phyloP scores from a whole-genome alignment of 2,113 vertebrate species.

The Campylorhamphus procurvoides region DNA sequence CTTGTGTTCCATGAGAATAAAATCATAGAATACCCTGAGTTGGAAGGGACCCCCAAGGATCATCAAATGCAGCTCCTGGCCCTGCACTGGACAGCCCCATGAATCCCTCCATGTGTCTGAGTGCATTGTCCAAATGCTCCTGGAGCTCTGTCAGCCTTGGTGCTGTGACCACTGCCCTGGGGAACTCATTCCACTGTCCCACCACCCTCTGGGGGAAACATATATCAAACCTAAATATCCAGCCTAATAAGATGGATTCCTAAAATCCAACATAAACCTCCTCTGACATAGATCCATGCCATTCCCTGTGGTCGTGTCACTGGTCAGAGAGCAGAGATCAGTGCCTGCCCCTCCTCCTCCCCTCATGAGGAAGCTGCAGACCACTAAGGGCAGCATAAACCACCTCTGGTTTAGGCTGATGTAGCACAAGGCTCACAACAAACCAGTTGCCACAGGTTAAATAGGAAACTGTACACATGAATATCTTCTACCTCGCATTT shows the following conservation, averaged over 20 bases:
- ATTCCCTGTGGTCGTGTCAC: background rate
- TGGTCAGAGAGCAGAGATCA: background rate
- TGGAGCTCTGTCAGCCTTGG: background rate
- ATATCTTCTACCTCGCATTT: background rate
- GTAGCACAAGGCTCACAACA: background rate
- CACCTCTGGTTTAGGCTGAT: background rate
- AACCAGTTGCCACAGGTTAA: background rate
- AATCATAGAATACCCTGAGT: background rate
- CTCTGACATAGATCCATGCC: too few species aligned
- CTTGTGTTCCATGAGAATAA: background rate
- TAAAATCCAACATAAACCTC: background rate
- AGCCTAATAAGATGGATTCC: too few species aligned
- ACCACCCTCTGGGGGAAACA: background rate
- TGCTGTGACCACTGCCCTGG: background rate
- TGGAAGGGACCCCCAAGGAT: background rate
- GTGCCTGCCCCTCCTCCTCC: background rate
- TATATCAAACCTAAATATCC: background rate
- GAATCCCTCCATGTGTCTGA: background rate
- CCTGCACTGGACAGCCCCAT: background rate
- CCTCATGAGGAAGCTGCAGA: background rate
- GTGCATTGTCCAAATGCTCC: background rate
- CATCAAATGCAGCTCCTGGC: background rate
- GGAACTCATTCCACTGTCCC: background rate
- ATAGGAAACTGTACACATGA: background rate
- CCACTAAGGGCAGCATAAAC: background rate